Percentiles rank a stretch among this genome's conserved stretches.
Evolutionary conservation across 64 coral and sea anemone species (phyloP).

Genomic region (Porites lutea): DNA sequence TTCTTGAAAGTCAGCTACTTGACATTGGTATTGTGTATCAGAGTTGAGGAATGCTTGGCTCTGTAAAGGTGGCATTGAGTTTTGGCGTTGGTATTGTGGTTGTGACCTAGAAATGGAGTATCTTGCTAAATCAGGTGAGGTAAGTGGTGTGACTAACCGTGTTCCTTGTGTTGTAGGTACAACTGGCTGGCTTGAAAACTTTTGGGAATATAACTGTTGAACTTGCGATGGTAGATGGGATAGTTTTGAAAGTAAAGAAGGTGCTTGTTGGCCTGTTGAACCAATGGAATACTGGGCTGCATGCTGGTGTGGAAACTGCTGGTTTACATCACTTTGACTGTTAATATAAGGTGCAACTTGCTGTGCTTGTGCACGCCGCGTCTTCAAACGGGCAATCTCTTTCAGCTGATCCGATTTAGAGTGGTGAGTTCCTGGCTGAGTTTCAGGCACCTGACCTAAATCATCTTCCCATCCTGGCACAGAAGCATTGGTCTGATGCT

Average conservation of each 20-base stretch:
- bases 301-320: not conserved
- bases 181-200: slow-evolving; percentile 29
- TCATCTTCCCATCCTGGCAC: slow-evolving; percentile 2
- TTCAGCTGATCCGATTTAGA: slow-evolving; percentile 44
- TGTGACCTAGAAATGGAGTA: slow-evolving; percentile 49
- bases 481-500: not conserved
- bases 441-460: slow-evolving; percentile 13
- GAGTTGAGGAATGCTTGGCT: slow-evolving; percentile 35
- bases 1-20: slow-evolving; percentile 24
- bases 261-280: slow-evolving; percentile 17
- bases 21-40: slow-evolving; percentile 48
- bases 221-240: slow-evolving; percentile 62
- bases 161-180: slow-evolving; percentile 19
- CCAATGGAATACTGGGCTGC: not conserved
- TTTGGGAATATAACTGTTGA: slow-evolving; percentile 25
- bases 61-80: slow-evolving; percentile 84
- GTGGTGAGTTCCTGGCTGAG: not conserved
- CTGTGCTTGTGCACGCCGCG: slow-evolving; percentile 28
- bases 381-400: slow-evolving; percentile 37
- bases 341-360: slow-evolving; percentile 2
- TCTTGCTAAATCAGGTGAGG: slow-evolving; percentile 3
- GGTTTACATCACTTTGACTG: slow-evolving; percentile 13
- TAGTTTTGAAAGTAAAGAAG: slow-evolving; percentile 34
- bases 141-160: not conserved
- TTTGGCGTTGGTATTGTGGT: slow-evolving; percentile 78